Conservation (phyloP, 2,888 invertebrate species). For the Patella caerulea region DNA sequence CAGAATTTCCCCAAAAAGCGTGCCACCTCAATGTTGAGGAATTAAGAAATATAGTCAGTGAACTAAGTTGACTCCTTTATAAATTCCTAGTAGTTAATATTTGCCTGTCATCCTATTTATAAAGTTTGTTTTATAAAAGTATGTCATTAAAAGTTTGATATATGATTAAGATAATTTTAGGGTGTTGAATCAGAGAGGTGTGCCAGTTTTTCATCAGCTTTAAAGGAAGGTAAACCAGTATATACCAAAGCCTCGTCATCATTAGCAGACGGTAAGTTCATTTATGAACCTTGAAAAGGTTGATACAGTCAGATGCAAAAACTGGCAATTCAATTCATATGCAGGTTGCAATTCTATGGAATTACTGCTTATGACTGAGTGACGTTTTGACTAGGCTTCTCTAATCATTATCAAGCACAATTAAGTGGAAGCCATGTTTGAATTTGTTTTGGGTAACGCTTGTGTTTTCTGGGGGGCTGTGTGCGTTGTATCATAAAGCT, state of each 20-base stretch:
- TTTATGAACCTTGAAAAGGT: not conserved
- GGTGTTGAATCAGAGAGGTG: constrained; percentile 94
- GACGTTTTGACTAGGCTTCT: not conserved
- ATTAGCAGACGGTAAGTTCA: constrained; percentile 82
- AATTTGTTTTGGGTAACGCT: no score
- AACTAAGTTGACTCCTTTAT: no score
- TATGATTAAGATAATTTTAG: constrained; percentile 52
- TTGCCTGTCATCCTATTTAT: no score
- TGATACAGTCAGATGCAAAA: not conserved
- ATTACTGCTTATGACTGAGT: not conserved
- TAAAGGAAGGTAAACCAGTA: constrained; percentile 80
- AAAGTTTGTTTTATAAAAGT: no score
- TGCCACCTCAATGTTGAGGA: no score
- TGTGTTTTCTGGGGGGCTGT: no score
- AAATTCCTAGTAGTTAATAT: no score
- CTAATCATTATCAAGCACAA: not conserved
- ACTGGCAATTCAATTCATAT: not conserved
- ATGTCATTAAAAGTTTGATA: no score
- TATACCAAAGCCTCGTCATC: constrained; percentile 81
- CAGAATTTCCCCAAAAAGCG: no score
- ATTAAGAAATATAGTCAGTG: no score
- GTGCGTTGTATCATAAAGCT: no score
- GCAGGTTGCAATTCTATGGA: not conserved
- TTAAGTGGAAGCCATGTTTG: no score
- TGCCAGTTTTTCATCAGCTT: constrained; percentile 85